phyloP scores from a whole-genome alignment of 2,888 invertebrate species.

The Nomada fucata region DNA sequence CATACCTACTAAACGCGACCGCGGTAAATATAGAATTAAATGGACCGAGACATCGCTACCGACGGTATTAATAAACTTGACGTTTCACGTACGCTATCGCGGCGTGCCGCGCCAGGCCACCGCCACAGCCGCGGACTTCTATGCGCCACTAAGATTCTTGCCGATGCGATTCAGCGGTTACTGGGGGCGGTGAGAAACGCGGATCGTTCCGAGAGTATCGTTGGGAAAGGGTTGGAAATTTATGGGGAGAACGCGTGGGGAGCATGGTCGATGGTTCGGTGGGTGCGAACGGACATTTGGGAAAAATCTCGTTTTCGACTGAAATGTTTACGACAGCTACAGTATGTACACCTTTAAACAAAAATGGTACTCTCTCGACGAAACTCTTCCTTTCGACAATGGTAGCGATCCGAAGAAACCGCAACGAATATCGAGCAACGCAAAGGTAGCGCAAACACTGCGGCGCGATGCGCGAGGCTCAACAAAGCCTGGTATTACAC shows the following conservation, averaged over 20 bases:
- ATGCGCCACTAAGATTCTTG: conserved; percentile 20
- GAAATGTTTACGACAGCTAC: too few relatives aligned
- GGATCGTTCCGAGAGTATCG: neutral
- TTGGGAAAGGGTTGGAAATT: neutral
- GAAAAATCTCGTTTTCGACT: neutral
- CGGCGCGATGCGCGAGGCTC: neutral
- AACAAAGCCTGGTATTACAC: conserved; percentile 15
- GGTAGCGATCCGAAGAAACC: neutral
- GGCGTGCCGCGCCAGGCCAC: neutral
- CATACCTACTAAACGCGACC: conserved; percentile 55
- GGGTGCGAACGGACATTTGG: neutral
- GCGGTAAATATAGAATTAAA: conserved; percentile 75
- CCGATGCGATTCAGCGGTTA: conserved; percentile 3
- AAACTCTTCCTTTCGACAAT: too few relatives aligned
- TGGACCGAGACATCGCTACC: conserved; percentile 64
- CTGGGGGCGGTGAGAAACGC: neutral
- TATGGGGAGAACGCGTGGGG: neutral
- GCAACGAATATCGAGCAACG: neutral
- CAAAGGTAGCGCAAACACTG: neutral
- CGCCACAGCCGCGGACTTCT: neutral
- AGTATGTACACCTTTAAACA: too few relatives aligned
- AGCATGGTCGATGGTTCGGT: too few relatives aligned
- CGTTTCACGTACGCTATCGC: conserved; percentile 57
- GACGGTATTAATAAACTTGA: conserved; percentile 70
- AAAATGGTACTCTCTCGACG: too few relatives aligned